Conservation (phyloP, 2,888 invertebrate genomes). For the Pristionchus mayeri region DNA sequence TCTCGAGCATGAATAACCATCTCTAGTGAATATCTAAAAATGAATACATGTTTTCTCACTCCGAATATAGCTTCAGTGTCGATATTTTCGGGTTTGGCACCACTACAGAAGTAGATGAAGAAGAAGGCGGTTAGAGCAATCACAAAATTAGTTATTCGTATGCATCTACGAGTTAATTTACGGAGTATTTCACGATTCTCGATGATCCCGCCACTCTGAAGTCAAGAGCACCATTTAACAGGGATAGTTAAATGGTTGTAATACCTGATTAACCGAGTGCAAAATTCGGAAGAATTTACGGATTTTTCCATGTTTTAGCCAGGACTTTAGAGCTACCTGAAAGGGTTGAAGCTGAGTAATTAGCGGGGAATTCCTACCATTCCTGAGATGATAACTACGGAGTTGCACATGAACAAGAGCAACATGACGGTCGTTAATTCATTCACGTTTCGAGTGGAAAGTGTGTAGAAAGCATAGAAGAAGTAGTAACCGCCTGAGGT, state of each 20-base stretch:
- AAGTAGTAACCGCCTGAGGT: neutral
- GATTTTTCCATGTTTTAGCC: neutral
- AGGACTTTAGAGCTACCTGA: neutral
- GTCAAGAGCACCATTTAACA: no score
- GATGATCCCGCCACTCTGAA: neutral
- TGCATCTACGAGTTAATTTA: neutral
- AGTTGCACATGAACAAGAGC: neutral
- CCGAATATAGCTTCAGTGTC: neutral
- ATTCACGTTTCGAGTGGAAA: neutral
- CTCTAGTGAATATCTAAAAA: neutral
- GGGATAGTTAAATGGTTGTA: no score
- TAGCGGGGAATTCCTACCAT: neutral
- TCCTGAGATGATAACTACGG: neutral
- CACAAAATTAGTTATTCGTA: neutral
- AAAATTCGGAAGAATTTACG: neutral
- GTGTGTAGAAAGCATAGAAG: neutral
- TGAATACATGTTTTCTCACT: slow-evolving; percentile 3
- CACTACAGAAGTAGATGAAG: neutral
- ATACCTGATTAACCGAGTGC: neutral
- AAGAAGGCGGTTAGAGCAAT: neutral
- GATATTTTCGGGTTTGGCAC: neutral
- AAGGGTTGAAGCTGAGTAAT: neutral
- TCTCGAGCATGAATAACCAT: no score
- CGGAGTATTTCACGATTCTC: neutral
- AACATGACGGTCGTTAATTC: neutral